Conservation (phyloP, 1,140 invertebrate genomes). For the Apocrypta bakeri region DNA sequence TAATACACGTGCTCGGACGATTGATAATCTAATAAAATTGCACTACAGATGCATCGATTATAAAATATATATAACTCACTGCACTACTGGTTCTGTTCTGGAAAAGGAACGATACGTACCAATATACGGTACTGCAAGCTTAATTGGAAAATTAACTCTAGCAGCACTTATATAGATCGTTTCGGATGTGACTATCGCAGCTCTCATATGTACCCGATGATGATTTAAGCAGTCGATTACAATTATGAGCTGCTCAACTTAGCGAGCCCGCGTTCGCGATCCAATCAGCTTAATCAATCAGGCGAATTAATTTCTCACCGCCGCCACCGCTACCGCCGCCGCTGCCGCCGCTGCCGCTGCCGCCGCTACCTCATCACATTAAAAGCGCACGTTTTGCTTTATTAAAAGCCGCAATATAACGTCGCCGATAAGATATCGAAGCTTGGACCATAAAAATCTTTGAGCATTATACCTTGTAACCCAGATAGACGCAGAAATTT, state of each 20-base stretch:
- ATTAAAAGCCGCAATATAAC: conserved; percentile 31
- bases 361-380: conserved; percentile 12
- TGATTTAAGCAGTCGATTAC: conserved; percentile 36
- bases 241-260: conserved; percentile 25
- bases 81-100: neutral
- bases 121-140: neutral
- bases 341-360: too few relatives aligned
- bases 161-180: neutral
- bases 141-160: conserved; percentile 34
- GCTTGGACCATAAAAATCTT: neutral
- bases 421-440: conserved; percentile 18
- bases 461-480: neutral
- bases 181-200: neutral
- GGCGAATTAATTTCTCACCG: conserved; percentile 21
- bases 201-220: neutral
- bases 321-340: neutral
- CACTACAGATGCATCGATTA: neutral
- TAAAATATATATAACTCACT: neutral
- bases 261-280: neutral
- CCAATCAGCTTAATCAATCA: conserved; percentile 13
- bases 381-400: conserved; percentile 20
- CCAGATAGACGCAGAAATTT: conserved; percentile 20
- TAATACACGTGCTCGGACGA: too few relatives aligned
- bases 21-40: too few relatives aligned
- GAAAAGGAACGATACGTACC: neutral